A percentile compares a stretch with the other conserved stretches of the same genome.
Evolutionary conservation across 37 sponge, comb jelly and placozoan species (phyloP).

Genomic region (Sycon ciliatum): DNA sequence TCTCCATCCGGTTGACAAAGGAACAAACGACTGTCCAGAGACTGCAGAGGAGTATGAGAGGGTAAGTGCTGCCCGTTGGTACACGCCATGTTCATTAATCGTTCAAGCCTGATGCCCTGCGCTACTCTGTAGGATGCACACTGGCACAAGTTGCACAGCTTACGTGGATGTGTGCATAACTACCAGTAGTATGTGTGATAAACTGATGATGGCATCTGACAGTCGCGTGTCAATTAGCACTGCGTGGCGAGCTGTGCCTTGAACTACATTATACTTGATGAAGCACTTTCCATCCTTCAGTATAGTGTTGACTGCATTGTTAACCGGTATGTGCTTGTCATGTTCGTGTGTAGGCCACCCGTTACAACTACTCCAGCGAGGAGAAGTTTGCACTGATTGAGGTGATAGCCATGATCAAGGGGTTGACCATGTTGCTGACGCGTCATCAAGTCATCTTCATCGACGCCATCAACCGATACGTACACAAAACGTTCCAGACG

Average conservation of each 20-base stretch:
- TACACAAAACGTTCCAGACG: constrained; percentile 65
- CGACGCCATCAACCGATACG: constrained; percentile 62
- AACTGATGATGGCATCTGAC: too few relatives aligned
- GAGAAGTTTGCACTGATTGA: constrained; percentile 96
- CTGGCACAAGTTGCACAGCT: too few relatives aligned
- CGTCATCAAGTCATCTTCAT: constrained; percentile 80
- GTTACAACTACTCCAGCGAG: constrained; percentile 90
- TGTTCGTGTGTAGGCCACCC: constrained; percentile 55
- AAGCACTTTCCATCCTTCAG: not conserved
- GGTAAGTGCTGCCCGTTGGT: constrained; percentile 54
- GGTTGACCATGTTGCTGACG: constrained; percentile 78
- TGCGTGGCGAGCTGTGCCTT: too few relatives aligned
- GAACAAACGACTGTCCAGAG: constrained; percentile 78
- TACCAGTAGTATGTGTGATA: too few relatives aligned
- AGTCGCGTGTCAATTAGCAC: too few relatives aligned
- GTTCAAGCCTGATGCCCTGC: too few relatives aligned
- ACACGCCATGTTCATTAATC: too few relatives aligned
- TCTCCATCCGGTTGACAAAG: constrained; percentile 82
- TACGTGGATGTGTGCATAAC: too few relatives aligned
- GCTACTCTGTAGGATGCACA: too few relatives aligned
- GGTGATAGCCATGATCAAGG: constrained; percentile 90
- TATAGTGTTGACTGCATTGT: too few relatives aligned
- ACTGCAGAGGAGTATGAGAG: constrained; percentile 88
- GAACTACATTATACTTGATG: too few relatives aligned
- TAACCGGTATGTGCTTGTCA: too few relatives aligned